Percentiles rank a stretch among this genome's conserved stretches.
Conservation (phyloP, 1,140 invertebrate genomes). For the Anoplolepis gracilipes region DNA sequence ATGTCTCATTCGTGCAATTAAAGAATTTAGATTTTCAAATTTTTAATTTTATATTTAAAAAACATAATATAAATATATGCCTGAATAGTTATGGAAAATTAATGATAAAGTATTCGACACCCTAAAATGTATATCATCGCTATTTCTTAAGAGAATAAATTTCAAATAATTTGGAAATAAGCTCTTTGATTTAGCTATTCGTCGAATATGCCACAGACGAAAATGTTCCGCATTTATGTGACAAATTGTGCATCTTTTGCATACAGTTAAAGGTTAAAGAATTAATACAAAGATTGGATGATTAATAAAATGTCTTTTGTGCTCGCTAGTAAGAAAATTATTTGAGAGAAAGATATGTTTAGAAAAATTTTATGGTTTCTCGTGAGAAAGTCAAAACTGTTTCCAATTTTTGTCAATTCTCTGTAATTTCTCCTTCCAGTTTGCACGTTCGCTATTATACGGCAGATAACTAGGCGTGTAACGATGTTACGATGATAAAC, state of each 20-base stretch:
- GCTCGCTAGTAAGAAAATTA: neutral
- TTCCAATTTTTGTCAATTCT: neutral
- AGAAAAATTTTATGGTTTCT: neutral
- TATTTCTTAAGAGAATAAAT: neutral
- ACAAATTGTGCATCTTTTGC: neutral
- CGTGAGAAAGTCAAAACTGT: no score
- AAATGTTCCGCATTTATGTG: neutral
- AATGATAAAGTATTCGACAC: no score
- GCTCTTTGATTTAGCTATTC: neutral
- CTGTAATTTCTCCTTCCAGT: neutral
- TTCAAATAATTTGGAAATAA: neutral
- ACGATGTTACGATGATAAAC: slow-evolving; percentile 14
- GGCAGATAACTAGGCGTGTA: neutral
- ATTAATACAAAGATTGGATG: neutral
- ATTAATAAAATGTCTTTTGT: neutral
- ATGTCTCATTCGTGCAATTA: neutral
- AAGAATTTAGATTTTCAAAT: no score
- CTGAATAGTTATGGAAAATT: no score
- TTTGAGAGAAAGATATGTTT: neutral
- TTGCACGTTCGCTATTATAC: neutral
- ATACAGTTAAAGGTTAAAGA: no score
- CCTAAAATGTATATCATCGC: no score
- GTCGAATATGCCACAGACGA: neutral
- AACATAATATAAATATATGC: no score
- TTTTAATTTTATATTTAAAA: no score